Conservation (phyloP, 2,888 invertebrate species). For the Coenonympha glycerion region DNA sequence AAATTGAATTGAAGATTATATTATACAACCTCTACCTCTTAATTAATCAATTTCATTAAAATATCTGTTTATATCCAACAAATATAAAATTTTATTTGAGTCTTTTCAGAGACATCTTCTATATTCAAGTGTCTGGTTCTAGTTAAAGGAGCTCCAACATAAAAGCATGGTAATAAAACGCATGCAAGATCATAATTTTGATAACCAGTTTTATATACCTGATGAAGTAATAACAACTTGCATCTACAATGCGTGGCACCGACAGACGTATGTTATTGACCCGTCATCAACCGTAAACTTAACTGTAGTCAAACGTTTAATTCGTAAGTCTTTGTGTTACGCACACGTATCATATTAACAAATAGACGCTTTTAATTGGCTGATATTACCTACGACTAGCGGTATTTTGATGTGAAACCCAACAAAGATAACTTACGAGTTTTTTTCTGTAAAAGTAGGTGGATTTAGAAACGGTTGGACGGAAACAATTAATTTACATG, state of each 20-base stretch:
- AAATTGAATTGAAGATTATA: no score
- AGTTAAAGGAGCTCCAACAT: no score
- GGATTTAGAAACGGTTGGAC: background rate
- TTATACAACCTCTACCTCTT: no score
- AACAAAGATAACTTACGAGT: background rate
- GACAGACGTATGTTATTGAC: constrained; percentile 42
- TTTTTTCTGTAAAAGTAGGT: background rate
- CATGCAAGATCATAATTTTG: background rate
- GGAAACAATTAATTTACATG: background rate
- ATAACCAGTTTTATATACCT: constrained; percentile 6
- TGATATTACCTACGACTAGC: constrained; percentile 24
- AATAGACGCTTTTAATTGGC: constrained; percentile 32
- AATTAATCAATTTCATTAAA: no score
- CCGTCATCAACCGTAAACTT: constrained; percentile 58
- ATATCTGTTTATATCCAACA: no score
- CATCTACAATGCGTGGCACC: constrained; percentile 41
- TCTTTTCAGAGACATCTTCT: no score
- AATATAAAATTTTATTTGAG: no score
- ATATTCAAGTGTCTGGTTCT: no score
- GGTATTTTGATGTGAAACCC: constrained; percentile 22
- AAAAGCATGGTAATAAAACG: no score
- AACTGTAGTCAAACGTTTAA: constrained; percentile 68
- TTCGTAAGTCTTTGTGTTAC: constrained; percentile 48
- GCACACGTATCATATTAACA: constrained; percentile 47
- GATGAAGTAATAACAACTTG: constrained; percentile 33